Percentiles rank a stretch among this genome's conserved stretches.
These are phyloP conservation scores for Epinephelus moara DNA, from an alignment of 2,113 vertebrate genomes.

Conservation along the genomic window DNA sequence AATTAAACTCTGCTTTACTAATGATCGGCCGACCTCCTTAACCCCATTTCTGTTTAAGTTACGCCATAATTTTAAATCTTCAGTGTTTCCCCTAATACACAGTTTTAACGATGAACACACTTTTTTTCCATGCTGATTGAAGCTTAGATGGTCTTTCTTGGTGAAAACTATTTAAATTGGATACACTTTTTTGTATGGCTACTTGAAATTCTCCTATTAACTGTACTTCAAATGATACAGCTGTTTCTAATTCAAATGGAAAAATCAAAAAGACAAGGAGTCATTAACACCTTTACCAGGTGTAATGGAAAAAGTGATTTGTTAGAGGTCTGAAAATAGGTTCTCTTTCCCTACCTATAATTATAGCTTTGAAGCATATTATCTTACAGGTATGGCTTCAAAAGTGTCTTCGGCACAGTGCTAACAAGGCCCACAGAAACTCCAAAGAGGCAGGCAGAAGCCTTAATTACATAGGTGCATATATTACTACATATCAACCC, in stretches of 20 bases:
- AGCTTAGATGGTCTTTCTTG: conserved; percentile 35
- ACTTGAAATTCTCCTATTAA: conserved; percentile 79
- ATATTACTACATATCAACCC: conserved; percentile 77
- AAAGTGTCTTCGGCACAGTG: conserved; percentile 74
- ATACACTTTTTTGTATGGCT: conserved; percentile 54
- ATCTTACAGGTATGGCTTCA: conserved; percentile 82
- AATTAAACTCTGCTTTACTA: conserved; percentile 7
- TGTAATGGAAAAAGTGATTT: conserved; percentile 86
- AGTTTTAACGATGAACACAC: conserved; percentile 10
- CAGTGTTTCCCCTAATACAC: conserved; percentile 24
- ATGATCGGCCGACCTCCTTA: conserved; percentile 28
- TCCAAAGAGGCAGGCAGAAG: conserved; percentile 69
- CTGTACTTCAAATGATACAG: conserved; percentile 79
- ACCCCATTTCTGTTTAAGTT: conserved; percentile 21
- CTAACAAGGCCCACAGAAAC: conserved; percentile 79
- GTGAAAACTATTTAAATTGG: conserved; percentile 75
- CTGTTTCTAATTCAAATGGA: conserved; percentile 83
- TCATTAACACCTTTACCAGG: conserved; percentile 86
- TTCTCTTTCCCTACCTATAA: conserved; percentile 81
- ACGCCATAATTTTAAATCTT: conserved; percentile 15
- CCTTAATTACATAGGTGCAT: conserved; percentile 82
- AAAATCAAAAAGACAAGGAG: conserved; percentile 84
- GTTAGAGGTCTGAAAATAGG: conserved; percentile 85
- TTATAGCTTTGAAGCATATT: conserved; percentile 85
- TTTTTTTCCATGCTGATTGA: conserved; percentile 38